phyloP scores from a whole-genome alignment of 2,888 invertebrate genomes.

The Lepeophtheirus nordmannii region DNA sequence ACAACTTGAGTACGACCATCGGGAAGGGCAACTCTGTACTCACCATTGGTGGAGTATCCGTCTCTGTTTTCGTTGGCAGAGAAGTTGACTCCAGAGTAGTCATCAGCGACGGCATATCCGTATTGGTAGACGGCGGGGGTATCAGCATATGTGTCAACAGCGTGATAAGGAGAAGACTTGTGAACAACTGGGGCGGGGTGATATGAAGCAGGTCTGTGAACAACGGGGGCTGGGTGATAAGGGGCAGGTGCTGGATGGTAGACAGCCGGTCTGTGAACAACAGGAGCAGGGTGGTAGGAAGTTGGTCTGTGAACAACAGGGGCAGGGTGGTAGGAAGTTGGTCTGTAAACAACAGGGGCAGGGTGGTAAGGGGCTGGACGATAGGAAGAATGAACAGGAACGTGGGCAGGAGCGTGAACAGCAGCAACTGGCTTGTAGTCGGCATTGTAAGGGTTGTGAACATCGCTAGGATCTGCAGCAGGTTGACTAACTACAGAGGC shows the following conservation, averaged over 20 bases:
- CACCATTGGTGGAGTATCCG: constrained; percentile 16
- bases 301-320: constrained; percentile 2
- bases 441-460: constrained; percentile 15
- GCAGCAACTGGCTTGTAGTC: constrained; percentile 15
- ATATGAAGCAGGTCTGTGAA: neutral
- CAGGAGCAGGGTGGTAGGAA: neutral
- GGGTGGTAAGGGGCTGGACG: neutral
- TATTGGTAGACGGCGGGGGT: constrained; percentile 10
- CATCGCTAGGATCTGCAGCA: constrained; percentile 8
- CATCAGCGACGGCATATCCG: constrained; percentile 14
- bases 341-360: neutral
- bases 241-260: constrained; percentile 9
- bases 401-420: constrained; percentile 9
- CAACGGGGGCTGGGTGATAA: constrained; percentile 1
- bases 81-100: constrained; percentile 6
- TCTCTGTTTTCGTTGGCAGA: constrained; percentile 7
- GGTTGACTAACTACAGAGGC: constrained; percentile 13
- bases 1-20: constrained; percentile 19
- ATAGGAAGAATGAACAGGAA: neutral
- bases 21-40: constrained; percentile 14
- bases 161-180: constrained; percentile 12
- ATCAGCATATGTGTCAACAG: neutral
- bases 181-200: constrained; percentile 2
- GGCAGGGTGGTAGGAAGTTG: constrained; percentile 11
- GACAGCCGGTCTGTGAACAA: neutral